These are phyloP conservation scores for Apodemia zela DNA, from an alignment of 2,888 invertebrate species.

Conservation along the genomic window DNA sequence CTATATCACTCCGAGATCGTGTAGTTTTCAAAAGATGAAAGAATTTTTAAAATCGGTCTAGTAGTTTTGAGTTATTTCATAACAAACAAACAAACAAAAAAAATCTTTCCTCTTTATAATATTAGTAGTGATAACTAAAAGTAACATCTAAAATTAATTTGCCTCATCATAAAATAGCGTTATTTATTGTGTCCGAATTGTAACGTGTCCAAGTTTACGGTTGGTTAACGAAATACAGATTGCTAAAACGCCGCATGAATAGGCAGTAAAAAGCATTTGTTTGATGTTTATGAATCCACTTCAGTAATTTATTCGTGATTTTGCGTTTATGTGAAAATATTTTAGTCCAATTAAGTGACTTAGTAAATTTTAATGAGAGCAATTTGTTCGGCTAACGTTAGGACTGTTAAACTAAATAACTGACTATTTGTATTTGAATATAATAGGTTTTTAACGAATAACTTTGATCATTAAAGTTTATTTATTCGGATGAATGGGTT, in stretches of 20 bases:
- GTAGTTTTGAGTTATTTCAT: too few species aligned
- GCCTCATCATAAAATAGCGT: too few species aligned
- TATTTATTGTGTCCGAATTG: neutral
- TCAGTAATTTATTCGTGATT: conserved; percentile 8
- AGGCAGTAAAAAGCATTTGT: neutral
- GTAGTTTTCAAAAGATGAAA: too few species aligned
- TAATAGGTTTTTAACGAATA: conserved; percentile 3
- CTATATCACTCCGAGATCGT: too few species aligned
- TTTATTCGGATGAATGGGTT: neutral
- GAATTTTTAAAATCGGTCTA: too few species aligned
- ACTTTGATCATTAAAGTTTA: neutral
- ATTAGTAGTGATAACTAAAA: too few species aligned
- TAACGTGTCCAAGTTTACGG: neutral
- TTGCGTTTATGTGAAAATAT: conserved; percentile 1
- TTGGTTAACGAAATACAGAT: conserved; percentile 2
- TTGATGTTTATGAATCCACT: neutral
- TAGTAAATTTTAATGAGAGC: conserved; percentile 28
- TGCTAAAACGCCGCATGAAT: neutral
- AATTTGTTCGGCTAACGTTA: conserved; percentile 20
- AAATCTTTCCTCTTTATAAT: too few species aligned
- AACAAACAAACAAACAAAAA: too few species aligned
- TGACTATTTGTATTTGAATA: conserved; percentile 5
- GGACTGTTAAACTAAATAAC: conserved; percentile 3
- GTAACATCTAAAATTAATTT: too few species aligned
- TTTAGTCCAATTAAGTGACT: conserved; percentile 24